phyloP scores from a whole-genome alignment of 1,140 invertebrate species.

The Psilanteris sp. region DNA sequence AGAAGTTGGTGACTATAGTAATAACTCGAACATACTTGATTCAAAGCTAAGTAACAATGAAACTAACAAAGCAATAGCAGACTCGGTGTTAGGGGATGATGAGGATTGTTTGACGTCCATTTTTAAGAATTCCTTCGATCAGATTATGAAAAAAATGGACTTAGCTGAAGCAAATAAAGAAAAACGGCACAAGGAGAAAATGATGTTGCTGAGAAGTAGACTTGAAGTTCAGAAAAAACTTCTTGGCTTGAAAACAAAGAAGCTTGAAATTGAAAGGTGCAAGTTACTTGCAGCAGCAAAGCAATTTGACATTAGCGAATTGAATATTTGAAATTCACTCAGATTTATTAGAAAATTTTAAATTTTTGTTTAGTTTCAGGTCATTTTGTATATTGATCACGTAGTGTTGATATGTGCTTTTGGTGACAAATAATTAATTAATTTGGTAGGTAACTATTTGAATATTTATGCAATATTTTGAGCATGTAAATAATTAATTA shows the following conservation, averaged over 20 bases:
- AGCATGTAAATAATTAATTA: too few species aligned
- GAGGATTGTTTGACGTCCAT: conserved; percentile 44
- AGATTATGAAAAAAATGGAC: conserved; percentile 52
- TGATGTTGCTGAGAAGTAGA: conserved; percentile 64
- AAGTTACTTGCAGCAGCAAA: conserved; percentile 66
- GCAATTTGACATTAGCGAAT: conserved; percentile 33
- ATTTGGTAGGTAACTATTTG: too few species aligned
- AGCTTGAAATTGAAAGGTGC: conserved; percentile 63
- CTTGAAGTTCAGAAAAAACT: conserved; percentile 65
- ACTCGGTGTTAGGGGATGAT: conserved; percentile 35
- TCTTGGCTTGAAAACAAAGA: conserved; percentile 68
- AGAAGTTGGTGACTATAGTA: neutral
- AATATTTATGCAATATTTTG: too few species aligned
- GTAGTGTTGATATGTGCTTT: too few species aligned
- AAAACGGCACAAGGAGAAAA: conserved; percentile 70
- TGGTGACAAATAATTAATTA: too few species aligned
- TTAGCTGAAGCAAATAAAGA: conserved; percentile 65
- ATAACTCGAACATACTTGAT: neutral
- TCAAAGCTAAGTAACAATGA: neutral
- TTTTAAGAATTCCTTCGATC: conserved; percentile 49
- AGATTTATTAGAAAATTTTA: too few species aligned
- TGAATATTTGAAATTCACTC: conserved; percentile 13
- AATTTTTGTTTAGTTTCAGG: too few species aligned
- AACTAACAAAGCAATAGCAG: neutral
- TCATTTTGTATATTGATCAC: too few species aligned